Conservation (phyloP, 2,113 vertebrate genomes). For the Bambusicola thoracicus region DNA sequence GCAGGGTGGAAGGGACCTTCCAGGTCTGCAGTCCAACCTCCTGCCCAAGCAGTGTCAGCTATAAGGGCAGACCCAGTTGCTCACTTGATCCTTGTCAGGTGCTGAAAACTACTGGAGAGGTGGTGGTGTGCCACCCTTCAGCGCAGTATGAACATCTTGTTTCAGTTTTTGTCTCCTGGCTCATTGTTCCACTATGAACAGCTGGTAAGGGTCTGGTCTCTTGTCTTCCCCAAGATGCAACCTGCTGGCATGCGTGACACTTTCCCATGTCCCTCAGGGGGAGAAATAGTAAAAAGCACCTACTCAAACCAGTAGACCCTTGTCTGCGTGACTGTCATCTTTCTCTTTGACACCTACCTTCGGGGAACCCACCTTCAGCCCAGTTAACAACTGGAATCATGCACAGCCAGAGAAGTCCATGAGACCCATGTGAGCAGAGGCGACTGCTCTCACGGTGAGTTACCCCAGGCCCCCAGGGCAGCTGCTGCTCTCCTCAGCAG, state of each 20-base stretch:
- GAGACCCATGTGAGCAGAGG: rapidly evolving
- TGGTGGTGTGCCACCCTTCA: neutral
- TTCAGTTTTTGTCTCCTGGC: neutral
- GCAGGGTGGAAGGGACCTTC: neutral
- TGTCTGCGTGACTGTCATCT: neutral
- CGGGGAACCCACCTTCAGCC: conserved; percentile 5
- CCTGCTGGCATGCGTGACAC: neutral
- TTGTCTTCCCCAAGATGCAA: neutral
- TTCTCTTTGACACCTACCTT: neutral
- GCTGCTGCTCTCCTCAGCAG: neutral
- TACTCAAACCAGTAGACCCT: neutral
- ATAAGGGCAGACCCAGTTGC: neutral
- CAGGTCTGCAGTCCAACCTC: neutral
- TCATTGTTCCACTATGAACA: neutral
- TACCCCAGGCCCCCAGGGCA: neutral
- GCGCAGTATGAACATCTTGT: neutral
- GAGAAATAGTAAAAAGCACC: neutral
- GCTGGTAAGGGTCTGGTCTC: neutral
- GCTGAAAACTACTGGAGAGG: neutral
- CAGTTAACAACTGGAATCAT: neutral
- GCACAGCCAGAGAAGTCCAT: neutral
- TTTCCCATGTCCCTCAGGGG: neutral
- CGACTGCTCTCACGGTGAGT: neutral
- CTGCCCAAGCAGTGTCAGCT: neutral
- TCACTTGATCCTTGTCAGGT: neutral